Conservation (phyloP, 2,113 vertebrate species). For the Oreochromis spilurus region DNA sequence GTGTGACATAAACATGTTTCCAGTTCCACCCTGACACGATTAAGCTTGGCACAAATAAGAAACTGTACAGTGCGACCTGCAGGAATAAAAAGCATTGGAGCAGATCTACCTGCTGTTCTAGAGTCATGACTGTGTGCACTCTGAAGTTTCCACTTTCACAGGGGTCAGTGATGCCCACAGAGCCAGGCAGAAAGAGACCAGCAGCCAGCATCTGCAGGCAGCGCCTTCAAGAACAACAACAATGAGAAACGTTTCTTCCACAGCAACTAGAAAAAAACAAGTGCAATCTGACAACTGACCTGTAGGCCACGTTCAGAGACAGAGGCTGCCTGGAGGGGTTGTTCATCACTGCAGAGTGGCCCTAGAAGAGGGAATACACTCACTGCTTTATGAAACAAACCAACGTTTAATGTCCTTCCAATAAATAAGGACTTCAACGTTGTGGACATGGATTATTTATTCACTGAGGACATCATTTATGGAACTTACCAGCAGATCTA, state of each 20-base stretch:
- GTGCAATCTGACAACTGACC: constrained; percentile 64
- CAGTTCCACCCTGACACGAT: background rate
- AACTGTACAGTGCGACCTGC: background rate
- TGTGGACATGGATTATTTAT: background rate
- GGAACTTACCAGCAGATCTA: constrained; percentile 83
- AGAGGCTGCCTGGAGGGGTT: constrained; percentile 93
- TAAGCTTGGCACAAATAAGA: background rate
- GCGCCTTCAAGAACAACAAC: constrained; percentile 71
- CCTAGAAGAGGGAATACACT: constrained; percentile 61
- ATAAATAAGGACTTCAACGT: rapidly evolving
- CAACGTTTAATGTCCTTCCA: background rate
- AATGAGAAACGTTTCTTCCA: background rate
- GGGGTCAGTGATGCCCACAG: constrained; percentile 94
- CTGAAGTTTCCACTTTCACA: constrained; percentile 96
- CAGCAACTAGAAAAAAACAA: rapidly evolving
- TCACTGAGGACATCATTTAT: rapidly evolving
- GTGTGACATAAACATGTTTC: background rate
- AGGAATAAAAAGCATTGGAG: background rate
- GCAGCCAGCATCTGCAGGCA: constrained; percentile 96
- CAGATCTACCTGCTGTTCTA: constrained; percentile 88
- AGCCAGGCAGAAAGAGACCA: constrained; percentile 92
- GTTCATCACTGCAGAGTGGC: constrained; percentile 97
- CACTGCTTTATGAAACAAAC: background rate
- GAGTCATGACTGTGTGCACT: constrained; percentile 96
- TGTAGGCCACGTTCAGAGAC: constrained; percentile 93